phyloP scores from a whole-genome alignment of 2,888 invertebrate species.

The Cheilosia scutellata region DNA sequence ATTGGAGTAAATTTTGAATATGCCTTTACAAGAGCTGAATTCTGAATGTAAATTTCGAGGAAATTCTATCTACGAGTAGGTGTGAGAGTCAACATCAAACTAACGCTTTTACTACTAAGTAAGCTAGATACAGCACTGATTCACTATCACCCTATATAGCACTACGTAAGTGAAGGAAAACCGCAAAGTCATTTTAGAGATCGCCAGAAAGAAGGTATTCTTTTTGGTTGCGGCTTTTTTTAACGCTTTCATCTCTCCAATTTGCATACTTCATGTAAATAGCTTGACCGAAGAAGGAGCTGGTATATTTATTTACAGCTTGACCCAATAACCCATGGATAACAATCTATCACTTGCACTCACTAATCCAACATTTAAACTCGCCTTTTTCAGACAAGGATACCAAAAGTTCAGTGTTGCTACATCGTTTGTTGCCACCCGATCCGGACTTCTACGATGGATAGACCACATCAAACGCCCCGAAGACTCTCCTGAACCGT shows the following conservation, averaged over 20 bases:
- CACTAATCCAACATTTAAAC: neutral
- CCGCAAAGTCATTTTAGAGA: too few relatives aligned
- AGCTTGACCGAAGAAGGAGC: constrained; percentile 50
- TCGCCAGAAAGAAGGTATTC: too few relatives aligned
- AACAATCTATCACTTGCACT: neutral
- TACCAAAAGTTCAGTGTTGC: constrained; percentile 94
- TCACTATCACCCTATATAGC: too few relatives aligned
- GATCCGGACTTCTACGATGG: constrained; percentile 95
- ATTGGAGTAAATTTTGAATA: too few relatives aligned
- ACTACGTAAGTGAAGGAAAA: too few relatives aligned
- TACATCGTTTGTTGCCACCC: constrained; percentile 94
- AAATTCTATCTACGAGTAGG: too few relatives aligned
- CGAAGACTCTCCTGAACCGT: constrained; percentile 89
- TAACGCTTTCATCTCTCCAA: too few relatives aligned
- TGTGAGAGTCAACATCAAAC: too few relatives aligned
- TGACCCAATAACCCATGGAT: neutral
- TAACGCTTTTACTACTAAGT: neutral
- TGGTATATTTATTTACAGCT: constrained; percentile 24
- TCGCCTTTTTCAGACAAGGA: constrained; percentile 88
- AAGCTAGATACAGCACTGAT: too few relatives aligned
- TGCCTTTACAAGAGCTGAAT: too few relatives aligned
- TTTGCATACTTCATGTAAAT: neutral
- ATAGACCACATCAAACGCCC: constrained; percentile 88
- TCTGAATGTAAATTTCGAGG: too few relatives aligned
- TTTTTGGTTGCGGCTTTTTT: too few relatives aligned